Evolutionary conservation across 2,888 invertebrate genomes (phyloP), one percentile per base, ranked within the genome.

Genomic region (Parnassius mnemosyne): DNA sequence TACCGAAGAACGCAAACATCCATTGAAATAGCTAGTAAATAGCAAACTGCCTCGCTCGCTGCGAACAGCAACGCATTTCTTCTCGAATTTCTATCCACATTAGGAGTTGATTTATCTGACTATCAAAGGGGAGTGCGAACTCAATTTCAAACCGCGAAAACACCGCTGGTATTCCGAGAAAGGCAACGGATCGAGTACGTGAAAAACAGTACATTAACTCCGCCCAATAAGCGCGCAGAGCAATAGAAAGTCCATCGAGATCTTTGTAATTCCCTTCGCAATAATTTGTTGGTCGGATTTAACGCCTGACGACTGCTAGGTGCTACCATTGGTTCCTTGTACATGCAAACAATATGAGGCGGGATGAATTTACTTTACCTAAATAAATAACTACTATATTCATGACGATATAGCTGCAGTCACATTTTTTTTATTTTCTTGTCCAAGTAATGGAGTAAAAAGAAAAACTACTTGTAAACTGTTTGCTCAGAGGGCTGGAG

Each of bases 121-220:
- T 46, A 46, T 46, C n/a, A 68, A 57, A 65, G 66, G 68, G 69
- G 67, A 71, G 70, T 63, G 55, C 53, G 53, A 54, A 64, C 63
- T 67, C 54, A 63, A 68, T 70, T 70, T 67, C 65, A 59, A 67
- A 68, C n/a, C n/a, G 46, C 46, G 46, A 46, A 46, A 46, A 46
- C 46, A 46, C n/a, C 46, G 42, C 16, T 12, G 53, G n/a, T 34
- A 54, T 42, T 42, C 34, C 25, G 42, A 57, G 16, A 34, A 53
- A 53, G 53, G 53, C 41, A 60, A 54, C 57, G 13, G 43, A 50
- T 49, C 12, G 25, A 50, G 16, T 46, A 43, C 42, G 41, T 81
- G 80, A 83, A 83, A 83, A 83, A 82, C 78, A 73, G 78, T 78
- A 74, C 72, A 81, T 80, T 79, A 80, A 74, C 69, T 69, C 67